These are phyloP conservation scores for Xanthorhoe spadicearia DNA, from an alignment of 2,888 invertebrate species.

Conservation along the genomic window DNA sequence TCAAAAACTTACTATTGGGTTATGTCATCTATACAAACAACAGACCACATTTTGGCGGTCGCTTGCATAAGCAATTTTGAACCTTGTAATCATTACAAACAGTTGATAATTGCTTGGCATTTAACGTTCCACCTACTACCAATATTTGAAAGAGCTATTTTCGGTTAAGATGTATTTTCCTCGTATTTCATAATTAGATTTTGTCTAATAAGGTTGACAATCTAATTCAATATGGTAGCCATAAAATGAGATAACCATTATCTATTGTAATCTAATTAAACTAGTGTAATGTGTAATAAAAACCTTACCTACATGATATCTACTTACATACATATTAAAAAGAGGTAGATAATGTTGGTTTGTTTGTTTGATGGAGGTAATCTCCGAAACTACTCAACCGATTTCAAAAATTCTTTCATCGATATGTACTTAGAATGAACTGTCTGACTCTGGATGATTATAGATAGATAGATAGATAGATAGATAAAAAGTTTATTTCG, in stretches of 20 bases:
- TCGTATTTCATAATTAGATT: background rate
- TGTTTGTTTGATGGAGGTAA: too few relatives aligned
- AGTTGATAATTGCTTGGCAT: constrained; percentile 28
- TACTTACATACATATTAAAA: too few relatives aligned
- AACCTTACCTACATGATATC: too few relatives aligned
- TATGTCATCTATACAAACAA: constrained; percentile 37
- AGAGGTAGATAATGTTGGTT: too few relatives aligned
- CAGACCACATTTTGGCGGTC: constrained; percentile 28
- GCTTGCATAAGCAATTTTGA: constrained; percentile 31
- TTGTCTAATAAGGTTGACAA: background rate
- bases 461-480: too few relatives aligned
- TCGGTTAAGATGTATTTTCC: background rate
- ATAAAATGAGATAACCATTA: background rate
- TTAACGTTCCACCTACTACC: constrained; percentile 20
- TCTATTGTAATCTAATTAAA: too few relatives aligned
- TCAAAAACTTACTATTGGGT: constrained; percentile 1
- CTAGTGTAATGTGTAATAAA: too few relatives aligned
- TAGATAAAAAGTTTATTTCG: too few relatives aligned
- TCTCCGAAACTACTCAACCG: too few relatives aligned
- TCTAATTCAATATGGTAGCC: background rate
- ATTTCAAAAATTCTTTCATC: too few relatives aligned
- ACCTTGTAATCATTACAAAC: constrained; percentile 31
- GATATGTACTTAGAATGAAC: too few relatives aligned
- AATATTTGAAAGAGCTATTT: constrained; percentile 24
- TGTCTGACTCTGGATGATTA: too few relatives aligned